phyloP scores from a whole-genome alignment of 2,888 invertebrate species.

The Agrotis clavis region DNA sequence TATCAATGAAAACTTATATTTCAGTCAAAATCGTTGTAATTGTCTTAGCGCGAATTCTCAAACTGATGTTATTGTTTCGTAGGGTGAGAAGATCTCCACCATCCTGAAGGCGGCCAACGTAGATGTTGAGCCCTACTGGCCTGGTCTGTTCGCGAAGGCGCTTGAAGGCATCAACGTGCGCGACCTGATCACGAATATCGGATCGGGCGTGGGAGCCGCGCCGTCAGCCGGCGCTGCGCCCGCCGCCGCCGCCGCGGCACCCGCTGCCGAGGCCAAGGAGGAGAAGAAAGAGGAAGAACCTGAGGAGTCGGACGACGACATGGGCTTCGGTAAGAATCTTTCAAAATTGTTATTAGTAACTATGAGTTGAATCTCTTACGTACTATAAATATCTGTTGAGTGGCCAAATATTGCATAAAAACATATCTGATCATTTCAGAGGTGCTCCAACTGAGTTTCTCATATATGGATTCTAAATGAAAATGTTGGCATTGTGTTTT shows the following conservation, averaged over 20 bases:
- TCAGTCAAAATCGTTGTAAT: not conserved
- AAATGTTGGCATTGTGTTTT: no score
- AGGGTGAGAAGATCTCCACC: slow-evolving; percentile 99
- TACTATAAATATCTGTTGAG: no score
- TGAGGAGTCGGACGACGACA: slow-evolving; percentile 97
- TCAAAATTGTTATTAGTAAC: not conserved
- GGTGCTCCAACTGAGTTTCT: no score
- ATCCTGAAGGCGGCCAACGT: slow-evolving; percentile 99
- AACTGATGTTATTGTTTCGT: slow-evolving; percentile 48
- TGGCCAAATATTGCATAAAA: no score
- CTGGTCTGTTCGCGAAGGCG: slow-evolving; percentile 99
- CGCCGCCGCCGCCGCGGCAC: slow-evolving; percentile 93
- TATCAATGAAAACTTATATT: slow-evolving; percentile 36
- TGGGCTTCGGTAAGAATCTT: slow-evolving; percentile 95
- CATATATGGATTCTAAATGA: no score
- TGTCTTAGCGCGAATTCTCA: slow-evolving; percentile 28
- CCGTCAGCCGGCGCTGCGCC: slow-evolving; percentile 94
- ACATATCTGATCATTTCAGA: no score
- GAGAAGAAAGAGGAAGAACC: slow-evolving; percentile 95
- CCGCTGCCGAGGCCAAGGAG: slow-evolving; percentile 93
- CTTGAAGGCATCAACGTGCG: slow-evolving; percentile 98
- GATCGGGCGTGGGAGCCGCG: slow-evolving; percentile 97
- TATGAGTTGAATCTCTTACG: no score
- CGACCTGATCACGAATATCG: slow-evolving; percentile 97
- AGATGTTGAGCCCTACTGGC: slow-evolving; percentile 99